Evolutionary conservation across 2,888 invertebrate species (phyloP), one percentile per base, ranked within the genome.

Genomic region (Epistrophe eligans): DNA sequence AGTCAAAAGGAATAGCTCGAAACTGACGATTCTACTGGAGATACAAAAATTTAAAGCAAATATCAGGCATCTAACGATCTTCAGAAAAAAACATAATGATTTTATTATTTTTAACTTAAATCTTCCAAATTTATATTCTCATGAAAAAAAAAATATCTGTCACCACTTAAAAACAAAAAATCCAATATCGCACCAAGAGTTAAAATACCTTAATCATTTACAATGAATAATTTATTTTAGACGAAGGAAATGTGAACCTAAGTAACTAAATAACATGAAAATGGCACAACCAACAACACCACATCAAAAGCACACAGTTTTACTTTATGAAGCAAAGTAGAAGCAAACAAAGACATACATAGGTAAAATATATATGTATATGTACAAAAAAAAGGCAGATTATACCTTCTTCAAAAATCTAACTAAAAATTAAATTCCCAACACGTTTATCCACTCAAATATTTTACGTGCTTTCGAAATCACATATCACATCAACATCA

Each of bases 401-500:
- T 71, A 55, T 38, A 52, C 72, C 72, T 64, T 79, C 73, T 79
- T 83, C 67, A 84, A 76, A 24, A 66, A 64, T 55, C 45, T 64
- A 58, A 50, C 24, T 43, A 43, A 24, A 82, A 82, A 82, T 85
- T 79, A 85, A 79, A 85, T 85, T 85, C 85, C 57, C 70, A 74
- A 82, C 85, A 85, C 85, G 85, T 85, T 82, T 85, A 85, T 58
- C 74, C 85, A 85, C 85, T 85, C 85, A 82, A 85, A 85, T 85
- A 85, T 85, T 85, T 85, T 85, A 85, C 85, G 85, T 85, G 85
- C 85, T 52, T 71, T 48, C 77, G 73, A 77, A 76, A 67, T 77
- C 80, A 80, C 80, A 84, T 71, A 71, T 80, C 84, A 62, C 73
- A 32, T 57, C 58, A 43, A 32, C 71, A 24, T 55, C 71, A 32